Percentiles rank a stretch among this genome's conserved stretches.
phyloP scores from a whole-genome alignment of 1,140 invertebrate genomes.

The Drosophila kohkoa region DNA sequence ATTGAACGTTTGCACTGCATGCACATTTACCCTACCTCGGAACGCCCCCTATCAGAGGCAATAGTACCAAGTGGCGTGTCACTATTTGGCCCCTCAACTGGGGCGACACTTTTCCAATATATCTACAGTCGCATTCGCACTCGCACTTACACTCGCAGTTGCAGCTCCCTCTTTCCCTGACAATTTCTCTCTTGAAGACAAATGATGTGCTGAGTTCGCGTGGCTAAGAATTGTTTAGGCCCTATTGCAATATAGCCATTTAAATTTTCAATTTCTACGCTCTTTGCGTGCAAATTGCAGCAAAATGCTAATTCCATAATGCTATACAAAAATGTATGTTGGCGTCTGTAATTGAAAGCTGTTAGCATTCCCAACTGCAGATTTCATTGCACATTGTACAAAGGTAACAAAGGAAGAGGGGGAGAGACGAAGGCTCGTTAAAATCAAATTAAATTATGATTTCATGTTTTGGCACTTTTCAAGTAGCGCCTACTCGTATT shows the following conservation, averaged over 20 bases:
- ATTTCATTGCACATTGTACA: background rate
- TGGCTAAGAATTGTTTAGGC: constrained; percentile 60
- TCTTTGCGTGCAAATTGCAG: constrained; percentile 68
- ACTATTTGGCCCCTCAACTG: constrained; percentile 79
- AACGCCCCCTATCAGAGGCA: constrained; percentile 1
- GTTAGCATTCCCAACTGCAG: constrained; percentile 26
- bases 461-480: constrained; percentile 78
- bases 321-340: constrained; percentile 44
- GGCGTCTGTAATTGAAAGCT: constrained; percentile 60
- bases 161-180: background rate
- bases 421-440: constrained; percentile 37
- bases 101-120: constrained; percentile 69
- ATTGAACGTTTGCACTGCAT: constrained; percentile 81
- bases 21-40: constrained; percentile 50
- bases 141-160: background rate
- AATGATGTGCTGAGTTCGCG: constrained; percentile 62
- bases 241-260: constrained; percentile 6
- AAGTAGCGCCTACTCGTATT: constrained; percentile 31
- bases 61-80: constrained; percentile 74
- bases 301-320: constrained; percentile 65
- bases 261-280: constrained; percentile 52
- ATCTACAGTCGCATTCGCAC: constrained; percentile 15
- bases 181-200: constrained; percentile 19
- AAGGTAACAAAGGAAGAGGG: background rate
- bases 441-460: constrained; percentile 76